Percentiles rank a stretch among this genome's conserved stretches.
Evolutionary conservation across 2,797 vertebrate genomes (phyloP).

Genomic region (Pipistrellus nathusii): DNA sequence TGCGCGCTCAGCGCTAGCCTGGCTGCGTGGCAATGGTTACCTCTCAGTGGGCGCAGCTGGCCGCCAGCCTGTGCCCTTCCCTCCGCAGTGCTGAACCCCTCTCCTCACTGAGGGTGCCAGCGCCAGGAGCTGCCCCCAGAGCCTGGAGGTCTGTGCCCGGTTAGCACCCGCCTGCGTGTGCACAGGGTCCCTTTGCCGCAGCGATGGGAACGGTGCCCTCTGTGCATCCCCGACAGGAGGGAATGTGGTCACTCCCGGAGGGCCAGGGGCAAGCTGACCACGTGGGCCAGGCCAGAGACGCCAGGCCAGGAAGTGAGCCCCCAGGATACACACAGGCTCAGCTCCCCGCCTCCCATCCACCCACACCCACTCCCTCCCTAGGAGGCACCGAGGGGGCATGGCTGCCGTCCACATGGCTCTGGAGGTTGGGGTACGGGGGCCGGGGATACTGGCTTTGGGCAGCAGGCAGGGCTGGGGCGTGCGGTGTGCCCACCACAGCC

Average conservation of each 20-base stretch:
- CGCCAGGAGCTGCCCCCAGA: not conserved
- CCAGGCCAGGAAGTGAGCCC: too few relatives aligned
- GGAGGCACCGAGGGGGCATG: not conserved
- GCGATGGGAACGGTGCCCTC: not conserved
- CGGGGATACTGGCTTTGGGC: not conserved
- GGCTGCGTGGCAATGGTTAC: not conserved
- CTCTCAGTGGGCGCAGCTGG: not conserved
- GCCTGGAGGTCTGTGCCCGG: not conserved
- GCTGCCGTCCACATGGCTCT: not conserved
- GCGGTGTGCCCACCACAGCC: not conserved
- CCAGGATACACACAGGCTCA: fast-evolving
- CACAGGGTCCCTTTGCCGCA: not conserved
- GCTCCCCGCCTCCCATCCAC: not conserved
- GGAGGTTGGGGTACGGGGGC: not conserved
- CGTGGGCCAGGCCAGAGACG: not conserved
- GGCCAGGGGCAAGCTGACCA: not conserved
- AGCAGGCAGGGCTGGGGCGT: not conserved
- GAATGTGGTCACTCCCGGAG: not conserved
- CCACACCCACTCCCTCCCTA: not conserved
- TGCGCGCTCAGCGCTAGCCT: not conserved
- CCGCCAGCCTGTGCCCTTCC: not conserved
- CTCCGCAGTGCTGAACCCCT: not conserved
- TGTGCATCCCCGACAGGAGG: not conserved
- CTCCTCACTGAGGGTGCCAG: not conserved
- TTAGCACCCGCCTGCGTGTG: not conserved